Evolutionary conservation across 2,888 invertebrate species (phyloP).

Genomic region (Pseudolycoriella hygida): DNA sequence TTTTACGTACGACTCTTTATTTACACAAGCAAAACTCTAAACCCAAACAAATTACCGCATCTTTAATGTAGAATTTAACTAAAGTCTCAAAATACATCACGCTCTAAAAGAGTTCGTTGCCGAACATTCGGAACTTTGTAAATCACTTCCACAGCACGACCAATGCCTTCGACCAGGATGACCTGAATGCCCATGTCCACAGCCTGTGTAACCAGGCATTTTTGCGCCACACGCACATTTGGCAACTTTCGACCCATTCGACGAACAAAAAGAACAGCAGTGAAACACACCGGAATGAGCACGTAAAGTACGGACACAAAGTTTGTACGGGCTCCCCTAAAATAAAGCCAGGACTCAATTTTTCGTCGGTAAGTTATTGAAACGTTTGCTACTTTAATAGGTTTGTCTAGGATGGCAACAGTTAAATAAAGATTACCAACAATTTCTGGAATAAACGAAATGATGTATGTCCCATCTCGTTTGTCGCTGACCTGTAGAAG

Average conservation of each 20-base stretch:
- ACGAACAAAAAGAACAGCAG: constrained; percentile 69
- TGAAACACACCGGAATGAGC: constrained; percentile 57
- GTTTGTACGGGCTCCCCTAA: constrained; percentile 50
- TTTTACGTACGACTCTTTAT: no score
- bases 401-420: constrained; percentile 42
- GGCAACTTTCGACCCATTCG: constrained; percentile 49
- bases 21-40: no score
- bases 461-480: constrained; percentile 43
- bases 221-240: constrained; percentile 53
- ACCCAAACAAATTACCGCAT: no score
- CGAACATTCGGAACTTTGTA: constrained; percentile 41
- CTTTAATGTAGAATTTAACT: no score
- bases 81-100: neutral
- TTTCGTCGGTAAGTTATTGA: neutral
- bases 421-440: constrained; percentile 44
- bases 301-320: constrained; percentile 41
- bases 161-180: constrained; percentile 67
- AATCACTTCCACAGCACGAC: constrained; percentile 60
- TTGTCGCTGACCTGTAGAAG: constrained; percentile 36
- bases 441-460: constrained; percentile 41
- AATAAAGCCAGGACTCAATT: constrained; percentile 10
- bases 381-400: constrained; percentile 42
- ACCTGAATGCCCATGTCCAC: constrained; percentile 65
- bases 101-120: constrained; percentile 24
- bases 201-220: constrained; percentile 62